Evolutionary conservation across 2,113 vertebrate genomes (phyloP), one percentile per base, ranked within the genome.

Genomic region (Aptenodytes patagonicus): DNA sequence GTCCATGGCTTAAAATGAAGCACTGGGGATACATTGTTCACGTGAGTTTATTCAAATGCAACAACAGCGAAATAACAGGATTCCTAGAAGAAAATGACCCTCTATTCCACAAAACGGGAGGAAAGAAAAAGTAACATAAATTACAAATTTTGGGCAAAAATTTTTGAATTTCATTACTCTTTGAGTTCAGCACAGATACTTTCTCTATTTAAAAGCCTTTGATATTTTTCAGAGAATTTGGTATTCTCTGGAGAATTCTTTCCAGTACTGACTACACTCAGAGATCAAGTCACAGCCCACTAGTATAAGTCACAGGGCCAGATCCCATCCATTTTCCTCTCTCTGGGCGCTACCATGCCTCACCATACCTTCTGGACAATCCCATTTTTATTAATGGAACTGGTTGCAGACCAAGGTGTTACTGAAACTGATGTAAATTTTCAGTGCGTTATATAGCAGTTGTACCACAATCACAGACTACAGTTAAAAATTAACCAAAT

Each of bases 1-100:
- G 9, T 26, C n/a, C 44, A 9, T 4, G 12, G 19, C 13, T 89
- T 81, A 97, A 97, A 95, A 97, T 83, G 66, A 89, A 97, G 85
- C 94, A 91, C 88, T 78, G 95, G 88, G 19, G 82, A 86, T 83
- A 87, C 7, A 13, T 38, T 36, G 57, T 95, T 96, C 80, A 95
- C 85, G 60, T 97, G 72, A 93, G 71, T 98, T 98, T 98, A 97
- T 98, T 98, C 84, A 96, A 96, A 95, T 91, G 64, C 38, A 97
- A 96, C 85, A 98, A 89, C 89, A 96, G 73, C 79, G 86, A 79
- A 97, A 97, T 84, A 97, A 96, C 79, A 86, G 75, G 51, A 97
- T 80, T 94, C 64, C 52, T 95, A 87, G 73, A 66, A 66, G 90
- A 94, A 96, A 87, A 91, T 90, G 66, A 64, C 61, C 34, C 6